Evolutionary conservation across 2,113 vertebrate species (phyloP).

Genomic region (Raphicerus campestris): DNA sequence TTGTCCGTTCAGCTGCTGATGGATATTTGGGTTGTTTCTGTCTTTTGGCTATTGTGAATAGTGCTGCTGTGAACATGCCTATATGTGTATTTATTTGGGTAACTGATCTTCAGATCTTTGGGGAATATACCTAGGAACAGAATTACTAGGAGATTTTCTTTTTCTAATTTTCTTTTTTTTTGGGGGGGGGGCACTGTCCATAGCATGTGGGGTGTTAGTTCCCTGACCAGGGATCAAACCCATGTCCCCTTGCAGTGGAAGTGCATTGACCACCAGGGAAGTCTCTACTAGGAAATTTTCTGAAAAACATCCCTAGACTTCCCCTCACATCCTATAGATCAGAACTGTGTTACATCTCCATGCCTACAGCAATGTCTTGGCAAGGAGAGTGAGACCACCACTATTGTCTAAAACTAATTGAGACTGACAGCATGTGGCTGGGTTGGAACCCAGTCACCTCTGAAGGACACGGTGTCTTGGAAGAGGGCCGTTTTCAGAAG

Average conservation of each 20-base stretch:
- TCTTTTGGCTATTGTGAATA: background rate
- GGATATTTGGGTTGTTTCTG: background rate
- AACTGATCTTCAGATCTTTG: background rate
- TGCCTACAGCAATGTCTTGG: background rate
- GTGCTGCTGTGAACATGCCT: background rate
- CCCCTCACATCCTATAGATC: background rate
- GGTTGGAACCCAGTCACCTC: background rate
- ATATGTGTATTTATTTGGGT: background rate
- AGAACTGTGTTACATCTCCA: background rate
- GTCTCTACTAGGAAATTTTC: background rate
- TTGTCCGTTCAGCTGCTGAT: background rate
- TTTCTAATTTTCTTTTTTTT: background rate
- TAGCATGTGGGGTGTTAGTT: background rate
- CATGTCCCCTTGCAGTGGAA: background rate
- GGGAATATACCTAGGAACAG: background rate
- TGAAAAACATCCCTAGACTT: background rate
- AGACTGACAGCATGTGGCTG: background rate
- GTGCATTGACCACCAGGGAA: background rate
- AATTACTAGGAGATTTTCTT: background rate
- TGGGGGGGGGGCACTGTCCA: fast-evolving
- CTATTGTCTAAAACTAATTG: background rate
- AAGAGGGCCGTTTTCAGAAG: background rate
- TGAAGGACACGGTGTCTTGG: background rate
- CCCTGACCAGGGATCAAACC: background rate
- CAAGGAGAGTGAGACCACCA: background rate